These are phyloP conservation scores for Lysandra bellargus DNA, from an alignment of 2,888 invertebrate genomes.

Conservation along the genomic window DNA sequence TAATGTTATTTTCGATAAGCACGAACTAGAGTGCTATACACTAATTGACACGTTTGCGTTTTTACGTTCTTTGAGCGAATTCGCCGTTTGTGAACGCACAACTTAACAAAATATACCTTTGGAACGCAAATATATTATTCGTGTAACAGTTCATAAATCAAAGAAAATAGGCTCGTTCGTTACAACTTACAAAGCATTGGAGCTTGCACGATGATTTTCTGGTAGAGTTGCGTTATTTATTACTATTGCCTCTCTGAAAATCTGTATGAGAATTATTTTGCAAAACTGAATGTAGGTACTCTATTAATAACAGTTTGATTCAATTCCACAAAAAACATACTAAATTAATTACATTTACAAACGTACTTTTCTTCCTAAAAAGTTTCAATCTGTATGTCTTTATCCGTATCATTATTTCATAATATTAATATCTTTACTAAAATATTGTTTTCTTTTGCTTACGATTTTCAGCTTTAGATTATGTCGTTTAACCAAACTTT, in stretches of 20 bases:
- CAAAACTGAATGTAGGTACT: background rate
- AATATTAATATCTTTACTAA: no score
- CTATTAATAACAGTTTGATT: no score
- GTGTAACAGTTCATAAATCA: slow-evolving; percentile 25
- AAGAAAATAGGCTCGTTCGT: background rate
- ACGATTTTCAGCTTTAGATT: background rate
- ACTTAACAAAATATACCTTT: background rate
- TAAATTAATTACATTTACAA: no score
- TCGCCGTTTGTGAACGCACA: background rate
- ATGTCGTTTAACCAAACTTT: background rate
- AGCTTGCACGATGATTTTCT: slow-evolving; percentile 9
- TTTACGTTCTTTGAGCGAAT: background rate
- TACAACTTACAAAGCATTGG: background rate
- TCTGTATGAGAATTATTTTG: background rate
- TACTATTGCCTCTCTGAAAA: background rate
- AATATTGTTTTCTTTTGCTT: background rate
- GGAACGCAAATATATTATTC: background rate
- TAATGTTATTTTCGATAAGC: no score
- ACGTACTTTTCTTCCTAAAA: no score
- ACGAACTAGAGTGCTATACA: no score
- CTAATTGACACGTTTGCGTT: no score
- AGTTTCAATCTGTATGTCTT: no score
- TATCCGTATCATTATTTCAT: no score
- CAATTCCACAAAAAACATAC: no score
- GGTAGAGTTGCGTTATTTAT: slow-evolving; percentile 4